A percentile compares a stretch with the other conserved stretches of the same genome.
Conservation (phyloP, 2,113 vertebrate species). For the Pagrus major region DNA sequence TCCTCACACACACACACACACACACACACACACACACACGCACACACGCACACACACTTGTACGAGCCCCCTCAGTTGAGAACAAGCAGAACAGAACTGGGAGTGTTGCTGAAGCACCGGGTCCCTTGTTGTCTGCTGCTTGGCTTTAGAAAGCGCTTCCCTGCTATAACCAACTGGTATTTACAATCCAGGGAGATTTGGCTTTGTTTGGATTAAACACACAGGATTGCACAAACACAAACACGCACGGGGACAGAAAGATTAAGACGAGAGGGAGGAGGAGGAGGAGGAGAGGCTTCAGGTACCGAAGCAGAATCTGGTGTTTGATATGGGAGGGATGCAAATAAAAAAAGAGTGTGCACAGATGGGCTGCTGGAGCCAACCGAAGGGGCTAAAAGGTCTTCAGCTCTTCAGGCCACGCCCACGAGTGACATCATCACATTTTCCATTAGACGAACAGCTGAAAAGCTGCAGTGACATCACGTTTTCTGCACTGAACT, state of each 20-base stretch:
- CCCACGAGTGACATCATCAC: conserved; percentile 36
- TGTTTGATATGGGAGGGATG: conserved; percentile 2
- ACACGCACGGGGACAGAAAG: conserved; percentile 13
- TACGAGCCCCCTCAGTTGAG: conserved; percentile 58
- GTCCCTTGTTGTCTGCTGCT: conserved; percentile 58
- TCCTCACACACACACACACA: conserved; percentile 17
- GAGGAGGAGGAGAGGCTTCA: conserved; percentile 37
- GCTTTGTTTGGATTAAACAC: conserved; percentile 75
- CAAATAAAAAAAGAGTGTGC: conserved; percentile 19
- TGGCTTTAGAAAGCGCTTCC: conserved; percentile 60
- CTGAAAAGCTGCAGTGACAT: conserved; percentile 21
- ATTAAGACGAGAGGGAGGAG: conserved; percentile 29
- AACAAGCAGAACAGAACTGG: conserved; percentile 63
- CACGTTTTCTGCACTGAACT: too few species aligned
- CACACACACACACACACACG: conserved; percentile 27
- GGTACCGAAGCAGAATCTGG: conserved; percentile 37
- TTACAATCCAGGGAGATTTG: conserved; percentile 67
- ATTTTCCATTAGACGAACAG: conserved; percentile 31
- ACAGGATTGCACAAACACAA: conserved; percentile 52
- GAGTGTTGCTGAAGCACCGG: conserved; percentile 55
- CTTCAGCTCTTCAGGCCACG: conserved; percentile 9
- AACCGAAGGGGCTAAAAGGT: background rate
- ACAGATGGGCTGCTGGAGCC: conserved; percentile 26
- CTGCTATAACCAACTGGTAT: conserved; percentile 70
- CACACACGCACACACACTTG: conserved; percentile 9